phyloP scores from a whole-genome alignment of 2,113 vertebrate genomes.

The Gobiocypris rarus region DNA sequence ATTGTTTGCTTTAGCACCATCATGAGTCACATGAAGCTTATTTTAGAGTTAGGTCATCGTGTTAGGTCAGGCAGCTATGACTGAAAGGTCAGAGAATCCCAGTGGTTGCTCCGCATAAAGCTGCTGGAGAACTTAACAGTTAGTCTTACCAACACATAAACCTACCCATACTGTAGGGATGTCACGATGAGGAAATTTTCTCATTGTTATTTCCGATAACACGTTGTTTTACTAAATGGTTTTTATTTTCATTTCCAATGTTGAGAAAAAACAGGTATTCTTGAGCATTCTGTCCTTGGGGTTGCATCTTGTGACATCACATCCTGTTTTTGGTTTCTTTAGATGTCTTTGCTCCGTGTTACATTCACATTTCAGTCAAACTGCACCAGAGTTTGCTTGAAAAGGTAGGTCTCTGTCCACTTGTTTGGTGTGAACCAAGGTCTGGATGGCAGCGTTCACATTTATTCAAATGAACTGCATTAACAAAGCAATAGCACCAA shows the following conservation, averaged over 20 bases:
- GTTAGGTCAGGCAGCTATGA: background rate
- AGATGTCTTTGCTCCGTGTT: no score
- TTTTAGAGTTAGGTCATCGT: slow-evolving; percentile 19
- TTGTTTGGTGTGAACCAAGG: background rate
- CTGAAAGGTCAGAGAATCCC: background rate
- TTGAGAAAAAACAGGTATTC: no score
- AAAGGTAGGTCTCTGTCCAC: background rate
- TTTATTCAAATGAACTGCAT: background rate
- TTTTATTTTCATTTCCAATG: no score
- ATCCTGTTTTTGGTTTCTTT: no score
- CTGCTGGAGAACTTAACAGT: background rate
- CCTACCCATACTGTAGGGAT: background rate
- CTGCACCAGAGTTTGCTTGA: no score
- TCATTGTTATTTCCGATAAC: no score
- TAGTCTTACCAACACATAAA: slow-evolving; percentile 30
- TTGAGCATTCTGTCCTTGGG: no score
- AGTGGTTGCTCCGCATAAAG: background rate
- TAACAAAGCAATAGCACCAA: no score
- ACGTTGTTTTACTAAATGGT: no score
- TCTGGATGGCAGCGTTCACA: background rate
- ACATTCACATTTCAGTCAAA: no score
- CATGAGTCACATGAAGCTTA: slow-evolving; percentile 33
- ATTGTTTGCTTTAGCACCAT: slow-evolving; percentile 21
- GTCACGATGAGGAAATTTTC: no score
- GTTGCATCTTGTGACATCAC: no score